These are phyloP conservation scores for Halictus quadricinctus DNA, from an alignment of 2,888 invertebrate genomes.

Conservation along the genomic window DNA sequence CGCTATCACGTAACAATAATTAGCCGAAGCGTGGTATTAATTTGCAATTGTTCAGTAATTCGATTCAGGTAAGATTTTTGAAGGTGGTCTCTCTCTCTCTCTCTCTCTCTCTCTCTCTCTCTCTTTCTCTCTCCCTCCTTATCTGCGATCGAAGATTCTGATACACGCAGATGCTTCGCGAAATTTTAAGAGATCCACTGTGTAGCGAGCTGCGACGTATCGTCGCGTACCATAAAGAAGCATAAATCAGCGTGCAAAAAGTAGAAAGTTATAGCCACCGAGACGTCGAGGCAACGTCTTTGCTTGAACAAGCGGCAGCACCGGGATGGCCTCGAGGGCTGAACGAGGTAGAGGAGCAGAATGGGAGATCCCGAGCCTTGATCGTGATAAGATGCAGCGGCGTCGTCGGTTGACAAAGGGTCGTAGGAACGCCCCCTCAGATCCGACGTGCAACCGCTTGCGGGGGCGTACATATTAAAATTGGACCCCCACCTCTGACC, in stretches of 20 bases:
- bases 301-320: constrained; percentile 73
- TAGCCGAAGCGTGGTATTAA: not conserved
- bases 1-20: not conserved
- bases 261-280: constrained; percentile 71
- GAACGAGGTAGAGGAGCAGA: constrained; percentile 66
- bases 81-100: not conserved
- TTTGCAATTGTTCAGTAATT: constrained; percentile 15
- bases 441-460: constrained; percentile 78
- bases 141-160: constrained; percentile 49
- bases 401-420: constrained; percentile 81
- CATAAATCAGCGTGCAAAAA: constrained; percentile 66
- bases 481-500: constrained; percentile 64
- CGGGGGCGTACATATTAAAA: constrained; percentile 80
- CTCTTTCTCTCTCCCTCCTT: not conserved
- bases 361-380: constrained; percentile 72
- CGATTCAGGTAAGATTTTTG: constrained; percentile 11
- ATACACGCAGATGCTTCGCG: constrained; percentile 40
- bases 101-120: not conserved
- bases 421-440: constrained; percentile 78
- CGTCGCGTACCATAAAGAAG: constrained; percentile 56
- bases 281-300: constrained; percentile 66
- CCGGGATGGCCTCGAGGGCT: constrained; percentile 69
- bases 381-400: constrained; percentile 79
- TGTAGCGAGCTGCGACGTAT: constrained; percentile 57
- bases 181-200: constrained; percentile 52